A percentile compares a stretch with the other conserved stretches of the same genome.
These are phyloP conservation scores for Enchytraeus crypticus DNA, from an alignment of 2,888 invertebrate genomes.

Conservation along the genomic window DNA sequence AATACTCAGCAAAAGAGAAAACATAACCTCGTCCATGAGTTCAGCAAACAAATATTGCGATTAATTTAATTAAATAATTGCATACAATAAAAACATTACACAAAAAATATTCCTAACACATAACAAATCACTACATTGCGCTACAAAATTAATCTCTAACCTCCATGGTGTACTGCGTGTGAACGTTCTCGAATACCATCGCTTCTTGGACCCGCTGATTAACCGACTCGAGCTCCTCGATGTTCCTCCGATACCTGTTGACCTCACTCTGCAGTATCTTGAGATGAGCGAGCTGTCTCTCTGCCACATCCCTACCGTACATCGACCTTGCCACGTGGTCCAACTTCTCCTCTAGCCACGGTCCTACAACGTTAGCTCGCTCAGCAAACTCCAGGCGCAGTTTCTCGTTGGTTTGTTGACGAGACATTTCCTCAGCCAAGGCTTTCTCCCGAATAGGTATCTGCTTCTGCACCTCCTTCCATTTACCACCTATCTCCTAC, in stretches of 20 bases:
- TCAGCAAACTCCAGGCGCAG: constrained; percentile 95
- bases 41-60: no score
- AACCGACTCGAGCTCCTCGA: constrained; percentile 95
- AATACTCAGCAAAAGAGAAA: no score
- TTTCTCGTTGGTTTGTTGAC: constrained; percentile 91
- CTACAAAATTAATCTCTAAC: no score
- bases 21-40: no score
- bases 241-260: constrained; percentile 64
- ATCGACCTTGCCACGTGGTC: no score
- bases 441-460: constrained; percentile 94
- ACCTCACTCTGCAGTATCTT: constrained; percentile 42
- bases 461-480: constrained; percentile 87
- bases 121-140: no score
- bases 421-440: constrained; percentile 85
- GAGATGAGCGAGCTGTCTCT: constrained; percentile 31
- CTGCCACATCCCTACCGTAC: no score
- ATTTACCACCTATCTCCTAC: constrained; percentile 73
- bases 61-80: no score
- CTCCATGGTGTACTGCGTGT: constrained; percentile 97
- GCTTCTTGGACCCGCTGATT: constrained; percentile 95
- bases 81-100: no score
- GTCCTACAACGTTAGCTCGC: constrained; percentile 95
- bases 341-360: constrained; percentile 99
- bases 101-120: no score
- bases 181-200: constrained; percentile 99